Evolutionary conservation across 2,797 vertebrate genomes (phyloP).

Genomic region (Fundulus diaphanus): DNA sequence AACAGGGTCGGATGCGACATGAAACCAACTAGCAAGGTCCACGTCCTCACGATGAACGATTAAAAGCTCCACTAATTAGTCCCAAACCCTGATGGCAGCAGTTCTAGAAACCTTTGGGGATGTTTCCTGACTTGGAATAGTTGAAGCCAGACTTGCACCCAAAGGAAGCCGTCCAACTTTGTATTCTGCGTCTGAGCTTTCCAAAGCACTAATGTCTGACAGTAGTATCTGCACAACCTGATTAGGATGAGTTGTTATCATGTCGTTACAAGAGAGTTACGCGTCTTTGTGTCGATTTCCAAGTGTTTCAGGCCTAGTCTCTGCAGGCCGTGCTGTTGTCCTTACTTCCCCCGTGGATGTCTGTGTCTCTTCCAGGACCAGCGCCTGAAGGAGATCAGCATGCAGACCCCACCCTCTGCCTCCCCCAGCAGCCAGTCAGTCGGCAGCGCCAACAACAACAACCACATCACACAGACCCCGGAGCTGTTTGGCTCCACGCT

Average conservation of each 20-base stretch:
- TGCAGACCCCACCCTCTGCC: slow-evolving; percentile 83
- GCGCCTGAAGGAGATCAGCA: slow-evolving; percentile 87
- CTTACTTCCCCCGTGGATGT: slow-evolving; percentile 2
- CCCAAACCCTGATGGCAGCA: background rate
- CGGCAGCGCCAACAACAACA: slow-evolving; percentile 87
- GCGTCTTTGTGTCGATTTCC: background rate
- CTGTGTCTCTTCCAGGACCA: slow-evolving; percentile 82
- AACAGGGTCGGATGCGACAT: background rate
- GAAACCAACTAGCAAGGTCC: background rate
- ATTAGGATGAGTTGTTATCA: background rate
- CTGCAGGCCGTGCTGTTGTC: slow-evolving; percentile 13
- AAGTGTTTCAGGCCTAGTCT: background rate
- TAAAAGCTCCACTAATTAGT: slow-evolving; percentile 9
- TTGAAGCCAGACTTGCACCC: slow-evolving; percentile 10
- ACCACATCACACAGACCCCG: slow-evolving; percentile 83
- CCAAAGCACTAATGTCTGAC: background rate
- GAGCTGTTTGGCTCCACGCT: slow-evolving; percentile 80
- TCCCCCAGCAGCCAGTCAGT: slow-evolving; percentile 89
- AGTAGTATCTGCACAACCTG: background rate
- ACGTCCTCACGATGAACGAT: background rate
- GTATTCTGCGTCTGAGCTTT: background rate
- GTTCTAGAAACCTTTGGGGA: slow-evolving; percentile 3
- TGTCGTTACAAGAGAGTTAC: background rate
- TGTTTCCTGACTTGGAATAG: slow-evolving; percentile 10
- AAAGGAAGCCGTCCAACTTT: slow-evolving; percentile 1